A percentile compares a stretch with the other conserved stretches of the same genome.
phyloP scores from a whole-genome alignment of 2,888 invertebrate genomes.

The Octonoba sinensis region DNA sequence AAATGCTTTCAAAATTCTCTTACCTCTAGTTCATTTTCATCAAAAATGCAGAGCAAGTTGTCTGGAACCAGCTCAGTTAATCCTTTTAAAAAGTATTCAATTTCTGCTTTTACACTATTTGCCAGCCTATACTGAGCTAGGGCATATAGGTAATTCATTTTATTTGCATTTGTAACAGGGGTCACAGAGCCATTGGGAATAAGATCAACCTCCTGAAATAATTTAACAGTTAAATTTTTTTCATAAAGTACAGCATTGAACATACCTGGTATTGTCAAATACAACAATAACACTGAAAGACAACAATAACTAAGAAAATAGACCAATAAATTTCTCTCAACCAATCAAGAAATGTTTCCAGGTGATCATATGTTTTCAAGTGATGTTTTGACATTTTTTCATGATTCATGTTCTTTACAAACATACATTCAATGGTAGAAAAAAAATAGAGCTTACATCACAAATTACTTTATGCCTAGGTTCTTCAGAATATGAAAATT shows the following conservation, averaged over 20 bases:
- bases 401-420: too few relatives aligned
- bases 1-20: neutral
- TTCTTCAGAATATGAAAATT: too few relatives aligned
- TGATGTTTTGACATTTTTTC: too few relatives aligned
- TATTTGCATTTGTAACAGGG: conserved; percentile 81
- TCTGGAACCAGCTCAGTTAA: conserved; percentile 92
- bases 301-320: too few relatives aligned
- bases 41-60: conserved; percentile 92
- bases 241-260: too few relatives aligned
- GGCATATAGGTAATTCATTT: conserved; percentile 80
- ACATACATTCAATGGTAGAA: too few relatives aligned
- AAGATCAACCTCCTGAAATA: conserved; percentile 78
- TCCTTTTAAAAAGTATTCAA: conserved; percentile 89
- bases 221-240: conserved; percentile 48
- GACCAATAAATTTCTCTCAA: too few relatives aligned
- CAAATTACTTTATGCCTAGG: too few relatives aligned
- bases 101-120: conserved; percentile 84
- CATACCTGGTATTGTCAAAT: neutral
- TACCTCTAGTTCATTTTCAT: conserved; percentile 95
- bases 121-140: conserved; percentile 90
- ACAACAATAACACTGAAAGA: neutral
- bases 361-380: too few relatives aligned
- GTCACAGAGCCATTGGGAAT: conserved; percentile 85
- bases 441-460: too few relatives aligned
- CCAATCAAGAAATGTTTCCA: too few relatives aligned